A percentile compares a stretch with the other conserved stretches of the same genome.
These are phyloP conservation scores for Scolopax rusticola DNA, from an alignment of 2,797 vertebrate genomes.

Conservation along the genomic window DNA sequence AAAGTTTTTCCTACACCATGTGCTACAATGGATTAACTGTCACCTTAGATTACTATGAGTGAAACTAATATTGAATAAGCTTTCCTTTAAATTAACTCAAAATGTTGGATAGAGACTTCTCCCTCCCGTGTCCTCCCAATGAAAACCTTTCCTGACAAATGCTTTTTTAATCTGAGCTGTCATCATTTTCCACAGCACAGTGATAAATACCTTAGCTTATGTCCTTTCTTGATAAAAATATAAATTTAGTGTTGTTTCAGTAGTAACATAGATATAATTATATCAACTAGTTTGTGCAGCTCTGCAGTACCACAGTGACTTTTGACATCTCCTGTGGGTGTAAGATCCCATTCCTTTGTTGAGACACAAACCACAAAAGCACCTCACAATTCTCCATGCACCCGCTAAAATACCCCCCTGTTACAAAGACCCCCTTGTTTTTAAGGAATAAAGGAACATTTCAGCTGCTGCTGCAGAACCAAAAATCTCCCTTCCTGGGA, in stretches of 20 bases:
- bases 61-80: background rate
- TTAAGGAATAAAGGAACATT: background rate
- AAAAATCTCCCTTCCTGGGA: background rate
- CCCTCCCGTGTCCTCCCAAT: background rate
- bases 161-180: background rate
- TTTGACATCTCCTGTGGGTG: fast-evolving
- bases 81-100: background rate
- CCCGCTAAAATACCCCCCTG: background rate
- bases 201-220: background rate
- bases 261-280: background rate
- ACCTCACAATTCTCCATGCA: background rate
- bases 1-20: background rate
- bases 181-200: background rate
- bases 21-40: background rate
- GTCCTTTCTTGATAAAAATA: background rate
- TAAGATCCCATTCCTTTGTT: background rate
- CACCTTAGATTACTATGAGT: background rate
- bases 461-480: background rate
- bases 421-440: background rate
- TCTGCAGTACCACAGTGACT: background rate
- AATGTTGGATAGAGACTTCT: background rate
- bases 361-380: background rate
- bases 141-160: background rate
- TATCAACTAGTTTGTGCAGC: background rate
- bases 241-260: background rate